Evolutionary conservation across 2,888 invertebrate genomes (phyloP).

Genomic region (Diplazon laetatorius): DNA sequence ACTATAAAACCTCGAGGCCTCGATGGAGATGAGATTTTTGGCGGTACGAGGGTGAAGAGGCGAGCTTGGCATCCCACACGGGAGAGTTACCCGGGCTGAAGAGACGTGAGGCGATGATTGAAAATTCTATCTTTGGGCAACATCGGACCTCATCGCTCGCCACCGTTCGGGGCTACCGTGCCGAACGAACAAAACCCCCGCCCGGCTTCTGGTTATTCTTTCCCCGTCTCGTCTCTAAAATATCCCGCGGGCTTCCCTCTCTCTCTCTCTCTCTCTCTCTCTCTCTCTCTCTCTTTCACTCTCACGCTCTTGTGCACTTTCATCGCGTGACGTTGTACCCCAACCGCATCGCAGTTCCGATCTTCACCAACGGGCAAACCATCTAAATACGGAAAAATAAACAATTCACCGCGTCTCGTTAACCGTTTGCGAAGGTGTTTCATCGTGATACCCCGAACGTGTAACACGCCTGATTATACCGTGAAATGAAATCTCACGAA

Average conservation of each 20-base stretch:
- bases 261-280: too few species aligned
- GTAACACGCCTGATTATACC: conserved; percentile 75
- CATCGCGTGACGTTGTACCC: neutral
- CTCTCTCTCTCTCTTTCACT: too few species aligned
- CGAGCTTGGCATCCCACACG: neutral
- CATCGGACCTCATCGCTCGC: conserved; percentile 68
- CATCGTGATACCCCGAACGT: conserved; percentile 69
- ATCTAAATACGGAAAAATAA: too few species aligned
- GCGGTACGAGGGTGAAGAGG: too few species aligned
- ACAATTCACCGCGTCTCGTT: conserved; percentile 77
- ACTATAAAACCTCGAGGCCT: conserved; percentile 2
- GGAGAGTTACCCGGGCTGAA: conserved; percentile 27
- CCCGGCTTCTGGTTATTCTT: conserved; percentile 62
- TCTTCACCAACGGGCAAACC: too few species aligned
- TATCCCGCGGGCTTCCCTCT: too few species aligned
- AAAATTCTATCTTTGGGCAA: conserved; percentile 68
- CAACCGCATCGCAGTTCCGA: too few species aligned
- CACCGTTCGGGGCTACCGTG: conserved; percentile 66
- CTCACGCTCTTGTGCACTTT: neutral
- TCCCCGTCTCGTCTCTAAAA: conserved; percentile 27
- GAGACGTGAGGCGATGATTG: conserved; percentile 63
- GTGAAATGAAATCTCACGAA: conserved; percentile 78
- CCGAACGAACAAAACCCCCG: conserved; percentile 64
- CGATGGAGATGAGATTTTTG: conserved; percentile 46
- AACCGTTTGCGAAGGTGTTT: conserved; percentile 69